Evolutionary conservation across 2,113 vertebrate genomes (phyloP).

Genomic region (Entelurus aequoreus): DNA sequence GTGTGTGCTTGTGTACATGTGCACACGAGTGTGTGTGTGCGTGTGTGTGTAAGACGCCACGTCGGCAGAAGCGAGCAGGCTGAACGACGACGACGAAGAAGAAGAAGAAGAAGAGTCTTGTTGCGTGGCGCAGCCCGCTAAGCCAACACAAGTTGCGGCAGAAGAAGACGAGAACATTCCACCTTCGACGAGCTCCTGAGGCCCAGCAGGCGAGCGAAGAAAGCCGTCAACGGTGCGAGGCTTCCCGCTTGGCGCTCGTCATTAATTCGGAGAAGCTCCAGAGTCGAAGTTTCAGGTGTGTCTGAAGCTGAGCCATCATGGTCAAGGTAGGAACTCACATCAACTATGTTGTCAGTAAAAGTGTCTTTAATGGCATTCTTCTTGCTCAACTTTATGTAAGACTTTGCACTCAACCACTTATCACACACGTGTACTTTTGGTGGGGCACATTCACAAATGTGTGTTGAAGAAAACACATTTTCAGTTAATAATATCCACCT

Average conservation of each 20-base stretch:
- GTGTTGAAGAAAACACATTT: too few species aligned
- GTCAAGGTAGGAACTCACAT: conserved; percentile 58
- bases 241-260: conserved; percentile 3
- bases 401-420: not conserved
- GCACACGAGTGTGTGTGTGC: not conserved
- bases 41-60: conserved; percentile 55
- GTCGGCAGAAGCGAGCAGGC: conserved; percentile 60
- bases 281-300: conserved; percentile 47
- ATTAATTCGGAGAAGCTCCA: conserved; percentile 5
- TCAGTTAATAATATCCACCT: too few species aligned
- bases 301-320: conserved; percentile 47
- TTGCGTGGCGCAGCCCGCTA: conserved; percentile 4
- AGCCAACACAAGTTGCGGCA: not conserved
- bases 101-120: not conserved
- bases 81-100: conserved; percentile 15
- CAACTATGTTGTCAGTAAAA: too few species aligned
- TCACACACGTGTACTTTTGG: not conserved
- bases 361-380: too few species aligned
- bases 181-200: not conserved
- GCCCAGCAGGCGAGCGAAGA: not conserved
- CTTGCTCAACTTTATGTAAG: too few species aligned
- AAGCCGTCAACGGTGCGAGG: not conserved
- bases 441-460: too few species aligned
- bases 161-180: not conserved
- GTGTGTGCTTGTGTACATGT: not conserved